Evolutionary conservation across 2,888 invertebrate species (phyloP).

Genomic region (Drosophila subsilvestris): DNA sequence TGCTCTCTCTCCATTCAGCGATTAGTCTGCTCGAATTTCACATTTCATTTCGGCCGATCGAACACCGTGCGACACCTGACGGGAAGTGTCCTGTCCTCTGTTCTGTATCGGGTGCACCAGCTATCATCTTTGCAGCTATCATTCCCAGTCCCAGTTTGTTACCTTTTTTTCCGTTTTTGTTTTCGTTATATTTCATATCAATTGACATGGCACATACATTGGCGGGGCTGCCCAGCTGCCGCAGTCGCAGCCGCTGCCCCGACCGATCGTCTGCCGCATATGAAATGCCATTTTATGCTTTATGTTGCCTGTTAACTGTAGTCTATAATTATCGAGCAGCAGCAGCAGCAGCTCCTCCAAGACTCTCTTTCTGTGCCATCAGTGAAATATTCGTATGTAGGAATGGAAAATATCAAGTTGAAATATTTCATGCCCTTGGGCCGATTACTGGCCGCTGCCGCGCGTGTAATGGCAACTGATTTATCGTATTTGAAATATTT

Average conservation of each 20-base stretch:
- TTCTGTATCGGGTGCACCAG: too few species aligned
- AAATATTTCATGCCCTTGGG: conserved; percentile 54
- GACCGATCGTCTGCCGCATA: conserved; percentile 44
- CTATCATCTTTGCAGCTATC: too few species aligned
- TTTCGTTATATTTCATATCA: conserved; percentile 47
- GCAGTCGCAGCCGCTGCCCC: conserved; percentile 2
- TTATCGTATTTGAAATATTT: conserved; percentile 62
- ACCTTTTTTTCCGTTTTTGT: conserved; percentile 36
- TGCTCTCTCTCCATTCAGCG: conserved; percentile 46
- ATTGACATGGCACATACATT: conserved; percentile 48
- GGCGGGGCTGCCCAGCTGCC: conserved; percentile 44
- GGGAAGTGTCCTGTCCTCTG: conserved; percentile 49
- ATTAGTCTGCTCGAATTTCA: conserved; percentile 50
- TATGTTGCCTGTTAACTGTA: conserved; percentile 61
- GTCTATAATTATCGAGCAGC: conserved; percentile 61
- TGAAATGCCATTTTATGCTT: conserved; percentile 64
- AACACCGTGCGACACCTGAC: conserved; percentile 61
- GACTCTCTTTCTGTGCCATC: background rate
- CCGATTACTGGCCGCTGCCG: conserved; percentile 38
- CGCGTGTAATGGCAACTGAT: conserved; percentile 57
- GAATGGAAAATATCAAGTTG: conserved; percentile 48
- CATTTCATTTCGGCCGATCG: conserved; percentile 41
- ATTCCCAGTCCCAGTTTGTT: conserved; percentile 7
- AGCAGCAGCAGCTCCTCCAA: conserved; percentile 19
- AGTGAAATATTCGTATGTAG: conserved; percentile 14